A percentile compares a stretch with the other conserved stretches of the same genome.
Conservation (phyloP, 1,140 invertebrate genomes). For the Ephestia elutella region DNA sequence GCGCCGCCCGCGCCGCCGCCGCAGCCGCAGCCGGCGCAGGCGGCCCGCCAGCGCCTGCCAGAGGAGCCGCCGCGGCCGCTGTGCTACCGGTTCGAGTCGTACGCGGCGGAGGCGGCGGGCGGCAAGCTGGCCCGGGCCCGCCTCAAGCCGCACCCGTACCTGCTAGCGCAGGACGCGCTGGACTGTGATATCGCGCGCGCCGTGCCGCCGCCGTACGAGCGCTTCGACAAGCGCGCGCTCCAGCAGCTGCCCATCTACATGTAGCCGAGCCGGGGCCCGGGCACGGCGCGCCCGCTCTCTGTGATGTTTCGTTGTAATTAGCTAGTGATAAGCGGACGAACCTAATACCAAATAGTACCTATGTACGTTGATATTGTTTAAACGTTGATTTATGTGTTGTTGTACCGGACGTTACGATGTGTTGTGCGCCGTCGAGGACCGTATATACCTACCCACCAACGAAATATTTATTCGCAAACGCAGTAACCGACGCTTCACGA, state of each 20-base stretch:
- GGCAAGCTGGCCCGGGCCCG: constrained; percentile 46
- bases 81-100: constrained; percentile 44
- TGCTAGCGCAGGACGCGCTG: constrained; percentile 54
- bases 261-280: constrained; percentile 39
- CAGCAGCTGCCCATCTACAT: constrained; percentile 70
- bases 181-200: constrained; percentile 61
- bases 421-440: constrained; percentile 19
- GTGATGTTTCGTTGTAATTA: constrained; percentile 66
- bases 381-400: constrained; percentile 59
- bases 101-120: constrained; percentile 29
- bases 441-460: constrained; percentile 49
- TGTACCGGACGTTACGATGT: constrained; percentile 41
- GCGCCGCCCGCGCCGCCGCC: constrained; percentile 25
- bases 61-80: constrained; percentile 25
- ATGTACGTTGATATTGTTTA: constrained; percentile 61
- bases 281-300: constrained; percentile 38
- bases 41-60: constrained; percentile 25
- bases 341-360: constrained; percentile 65
- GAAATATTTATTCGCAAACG: constrained; percentile 65
- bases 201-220: constrained; percentile 60
- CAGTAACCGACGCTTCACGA: constrained; percentile 63
- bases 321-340: constrained; percentile 57
- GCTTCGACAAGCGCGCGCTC: constrained; percentile 67
- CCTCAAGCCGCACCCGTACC: constrained; percentile 61
- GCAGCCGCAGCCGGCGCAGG: constrained; percentile 31